A percentile compares a stretch with the other conserved stretches of the same genome.
Conservation (phyloP, 1,140 invertebrate genomes). For the Lucilia sericata region DNA sequence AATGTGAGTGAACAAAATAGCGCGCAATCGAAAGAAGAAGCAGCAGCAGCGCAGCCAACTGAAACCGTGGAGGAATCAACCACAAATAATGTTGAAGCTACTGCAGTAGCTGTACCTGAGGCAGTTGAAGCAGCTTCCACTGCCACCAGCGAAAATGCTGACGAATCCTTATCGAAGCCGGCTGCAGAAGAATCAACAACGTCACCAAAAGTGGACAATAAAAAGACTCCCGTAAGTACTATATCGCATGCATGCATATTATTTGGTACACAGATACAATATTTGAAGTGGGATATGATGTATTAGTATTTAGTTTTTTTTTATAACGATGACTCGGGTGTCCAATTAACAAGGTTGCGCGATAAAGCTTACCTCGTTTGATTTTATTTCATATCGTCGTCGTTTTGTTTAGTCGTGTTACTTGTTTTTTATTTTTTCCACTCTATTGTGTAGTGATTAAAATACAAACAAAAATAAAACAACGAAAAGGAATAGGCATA, state of each 20-base stretch:
- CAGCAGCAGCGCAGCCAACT: constrained; percentile 37
- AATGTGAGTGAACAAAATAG: constrained; percentile 46
- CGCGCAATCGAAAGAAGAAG: constrained; percentile 38
- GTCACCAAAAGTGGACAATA: constrained; percentile 47
- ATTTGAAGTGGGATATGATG: not conserved
- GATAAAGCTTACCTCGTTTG: constrained; percentile 46
- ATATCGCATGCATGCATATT: constrained; percentile 11
- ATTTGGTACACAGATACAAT: not conserved
- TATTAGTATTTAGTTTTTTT: constrained; percentile 13
- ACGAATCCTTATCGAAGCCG: not conserved
- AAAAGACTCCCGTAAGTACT: constrained; percentile 48
- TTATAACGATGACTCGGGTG: constrained; percentile 20
- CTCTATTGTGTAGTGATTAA: constrained; percentile 2
- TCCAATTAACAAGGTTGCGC: constrained; percentile 44
- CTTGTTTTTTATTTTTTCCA: constrained; percentile 21
- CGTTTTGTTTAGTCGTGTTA: constrained; percentile 34
- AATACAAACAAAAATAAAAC: constrained; percentile 15
- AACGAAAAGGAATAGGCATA: constrained; percentile 1
- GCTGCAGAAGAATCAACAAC: constrained; percentile 3
- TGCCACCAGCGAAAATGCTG: not conserved
- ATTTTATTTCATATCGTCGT: not conserved
- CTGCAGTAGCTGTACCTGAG: constrained; percentile 28
- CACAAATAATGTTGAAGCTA: constrained; percentile 30
- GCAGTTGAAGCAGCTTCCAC: constrained; percentile 25
- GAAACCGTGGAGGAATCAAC: constrained; percentile 24